Evolutionary conservation across 2,888 invertebrate species (phyloP).

Genomic region (Drosophila vallismaia): DNA sequence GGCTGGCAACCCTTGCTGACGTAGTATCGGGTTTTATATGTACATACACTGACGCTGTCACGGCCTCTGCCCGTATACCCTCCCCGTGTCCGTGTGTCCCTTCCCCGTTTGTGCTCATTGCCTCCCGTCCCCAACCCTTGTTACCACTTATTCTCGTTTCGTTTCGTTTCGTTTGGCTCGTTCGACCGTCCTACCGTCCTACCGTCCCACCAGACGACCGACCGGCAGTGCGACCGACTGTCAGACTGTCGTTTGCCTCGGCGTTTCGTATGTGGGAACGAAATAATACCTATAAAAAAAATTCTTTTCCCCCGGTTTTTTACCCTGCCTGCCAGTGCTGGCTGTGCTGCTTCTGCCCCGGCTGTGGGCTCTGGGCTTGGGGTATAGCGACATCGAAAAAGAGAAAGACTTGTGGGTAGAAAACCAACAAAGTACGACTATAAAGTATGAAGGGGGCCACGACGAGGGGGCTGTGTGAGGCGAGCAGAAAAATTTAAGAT

Average conservation of each 20-base stretch:
- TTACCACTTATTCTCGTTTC: constrained; percentile 45
- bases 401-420: constrained; percentile 83
- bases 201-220: constrained; percentile 6
- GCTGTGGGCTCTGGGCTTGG: constrained; percentile 43
- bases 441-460: constrained; percentile 59
- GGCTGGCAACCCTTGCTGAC: constrained; percentile 61
- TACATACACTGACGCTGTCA: constrained; percentile 77
- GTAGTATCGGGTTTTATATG: constrained; percentile 77
- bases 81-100: constrained; percentile 32
- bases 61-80: constrained; percentile 67
- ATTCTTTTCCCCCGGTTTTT: constrained; percentile 55
- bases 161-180: constrained; percentile 54
- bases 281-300: constrained; percentile 76
- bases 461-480: constrained; percentile 25
- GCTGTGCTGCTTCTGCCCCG: constrained; percentile 30
- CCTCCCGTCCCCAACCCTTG: constrained; percentile 17
- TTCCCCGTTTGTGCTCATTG: constrained; percentile 27
- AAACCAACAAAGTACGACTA: constrained; percentile 80
- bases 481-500: constrained; percentile 75
- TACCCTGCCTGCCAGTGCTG: constrained; percentile 19
- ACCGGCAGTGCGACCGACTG: constrained; percentile 62
- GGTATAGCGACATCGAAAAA: constrained; percentile 65
- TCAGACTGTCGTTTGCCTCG: constrained; percentile 75
- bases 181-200: constrained; percentile 25
- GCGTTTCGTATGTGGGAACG: constrained; percentile 80